Evolutionary conservation across 53 echinoderm and acorn worm species (phyloP), one percentile per base, ranked within the genome.

Genomic region (Echinometra lucunter): DNA sequence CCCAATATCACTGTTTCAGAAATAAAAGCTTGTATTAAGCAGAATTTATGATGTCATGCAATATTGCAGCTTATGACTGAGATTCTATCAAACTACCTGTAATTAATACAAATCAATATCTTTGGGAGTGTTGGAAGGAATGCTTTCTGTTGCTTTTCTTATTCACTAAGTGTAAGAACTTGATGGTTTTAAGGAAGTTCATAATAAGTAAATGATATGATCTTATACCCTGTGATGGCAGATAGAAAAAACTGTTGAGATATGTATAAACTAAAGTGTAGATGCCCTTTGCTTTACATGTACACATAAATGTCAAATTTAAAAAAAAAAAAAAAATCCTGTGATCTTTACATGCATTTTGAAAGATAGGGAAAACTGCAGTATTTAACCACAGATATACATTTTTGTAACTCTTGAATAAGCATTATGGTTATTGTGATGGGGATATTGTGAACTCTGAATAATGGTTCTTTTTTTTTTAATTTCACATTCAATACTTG

Each of bases 1-100:
- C 72, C 30, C 10, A 18, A 72, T 32, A 15, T 9, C 72, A 34
- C 16, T 34, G 32, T 34, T 72, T 32, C 28, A 53, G 13, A n/a
- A n/a, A n/a, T n/a, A n/a, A n/a, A n/a, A 13, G 13, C 13, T 53
- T 53, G 53, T 53, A 53, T 18, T 74, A 74, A 23, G 38, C 81
- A 42, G 81, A 42, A 81, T 81, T 81, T 40, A 81, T 81, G 81
- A 81, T 81, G 81, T 40, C 81, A 23, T 40, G 81, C 72, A 72
- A 25, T 42, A 81, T 44, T 44, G 44, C 44, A 81, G 81, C 44
- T 23, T 16, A 81, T 44, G 44, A 0, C 44, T n/a, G 44, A 81
- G 44, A 81, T 81, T 81, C 81, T 81, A 81, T 13, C 72, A 34
- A 35, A 72, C 53, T 35, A 66, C 66, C 17, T 66, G 0, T 16